A percentile compares a stretch with the other conserved stretches of the same genome.
phyloP scores from a whole-genome alignment of 2,888 invertebrate genomes.

The Lymantria monacha region DNA sequence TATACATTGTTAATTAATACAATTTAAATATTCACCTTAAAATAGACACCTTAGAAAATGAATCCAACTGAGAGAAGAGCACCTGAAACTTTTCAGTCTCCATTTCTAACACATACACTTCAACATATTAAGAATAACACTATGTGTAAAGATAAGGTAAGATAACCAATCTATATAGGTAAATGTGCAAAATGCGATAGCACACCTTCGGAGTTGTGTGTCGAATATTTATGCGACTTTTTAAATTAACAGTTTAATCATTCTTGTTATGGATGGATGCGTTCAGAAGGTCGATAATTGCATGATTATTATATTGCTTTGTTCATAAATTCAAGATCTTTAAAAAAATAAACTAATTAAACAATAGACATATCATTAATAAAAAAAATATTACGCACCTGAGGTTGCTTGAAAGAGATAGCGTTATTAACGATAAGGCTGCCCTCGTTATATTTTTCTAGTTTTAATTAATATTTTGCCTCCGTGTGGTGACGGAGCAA shows the following conservation, averaged over 20 bases:
- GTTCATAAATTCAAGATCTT: neutral
- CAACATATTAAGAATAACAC: conserved; percentile 6
- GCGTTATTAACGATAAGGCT: no score
- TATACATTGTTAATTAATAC: neutral
- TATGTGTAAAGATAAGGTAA: conserved; percentile 6
- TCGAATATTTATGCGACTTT: neutral
- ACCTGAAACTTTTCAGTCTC: conserved; percentile 40
- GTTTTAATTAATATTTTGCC: no score
- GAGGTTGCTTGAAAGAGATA: no score
- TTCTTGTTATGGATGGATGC: neutral
- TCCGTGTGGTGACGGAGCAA: no score
- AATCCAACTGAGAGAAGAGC: conserved; percentile 44
- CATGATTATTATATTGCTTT: neutral
- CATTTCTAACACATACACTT: conserved; percentile 18
- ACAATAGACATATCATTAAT: no score
- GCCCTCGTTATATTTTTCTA: no score
- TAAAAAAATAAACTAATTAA: neutral
- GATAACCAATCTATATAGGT: conserved; percentile 23
- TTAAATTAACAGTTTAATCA: conserved; percentile 4
- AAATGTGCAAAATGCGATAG: conserved; percentile 3
- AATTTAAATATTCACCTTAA: conserved; percentile 28
- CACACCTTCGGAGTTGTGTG: neutral
- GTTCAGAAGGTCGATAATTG: neutral
- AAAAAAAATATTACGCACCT: no score
- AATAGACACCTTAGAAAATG: conserved; percentile 40